Evolutionary conservation across 2,113 vertebrate species (phyloP), one percentile per base, ranked within the genome.

Genomic region (Stigmatopora nigra): DNA sequence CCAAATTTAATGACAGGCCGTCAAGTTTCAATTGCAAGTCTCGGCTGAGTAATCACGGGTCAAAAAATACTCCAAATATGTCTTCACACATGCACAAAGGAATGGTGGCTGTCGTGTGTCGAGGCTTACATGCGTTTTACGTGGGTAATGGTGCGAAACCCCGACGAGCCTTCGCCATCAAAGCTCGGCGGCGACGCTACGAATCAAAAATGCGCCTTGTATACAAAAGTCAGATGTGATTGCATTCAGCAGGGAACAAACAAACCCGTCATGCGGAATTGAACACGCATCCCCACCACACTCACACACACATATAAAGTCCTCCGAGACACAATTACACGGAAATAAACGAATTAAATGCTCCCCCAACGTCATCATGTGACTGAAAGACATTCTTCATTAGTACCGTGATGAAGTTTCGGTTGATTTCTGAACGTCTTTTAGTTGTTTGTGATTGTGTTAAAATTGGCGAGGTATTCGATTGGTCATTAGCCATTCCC

Each of bases 311-410:
- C n/a, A n/a, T n/a, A n/a, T n/a, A n/a, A n/a, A 48, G 46, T 72
- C 71, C 76, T 65, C 58, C 4, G 76, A 82, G 76, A 78, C 61
- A 31, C 64, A 78, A 77, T 77, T 79, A 83, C 63, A 65, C 49
- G n/a, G 48, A 73, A 78, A 77, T 62, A 71, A 76, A 67, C 11
- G 72, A 79, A 78, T 80, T 36, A 78, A 80, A 78, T 62, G 68
- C 36, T 67, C 64, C 63, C 63, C 74, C 68, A 65, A 72, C 77
- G 75, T 75, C 71, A 75, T 75, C 78, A 52, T 36, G 69, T 36
- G 69, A 80, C 79, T 61, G 58, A 48, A 47, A 61, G 20, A 36
- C 64, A 74, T 1, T 74, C 76, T 82, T 73, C 78, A 81, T 84
- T 84, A 80, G 63, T 60, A 61, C 31, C 63, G 69, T 69, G 71